Percentiles rank a stretch among this genome's conserved stretches.
Conservation (phyloP, 2,113 vertebrate genomes). For the Ranitomeya imitator region DNA sequence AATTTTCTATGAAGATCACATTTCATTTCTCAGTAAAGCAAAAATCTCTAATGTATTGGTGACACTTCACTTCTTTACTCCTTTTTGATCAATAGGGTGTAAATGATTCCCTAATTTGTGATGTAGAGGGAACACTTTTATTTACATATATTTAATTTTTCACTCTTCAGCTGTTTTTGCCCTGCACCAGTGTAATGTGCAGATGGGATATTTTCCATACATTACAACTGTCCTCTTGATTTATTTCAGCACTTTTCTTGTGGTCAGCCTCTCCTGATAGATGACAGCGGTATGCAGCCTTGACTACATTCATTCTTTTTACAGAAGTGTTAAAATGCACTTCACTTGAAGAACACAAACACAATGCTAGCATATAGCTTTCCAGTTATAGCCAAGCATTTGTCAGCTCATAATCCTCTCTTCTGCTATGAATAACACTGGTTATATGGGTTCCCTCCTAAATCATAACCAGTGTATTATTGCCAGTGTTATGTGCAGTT, state of each 20-base stretch:
- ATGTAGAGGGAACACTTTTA: no score
- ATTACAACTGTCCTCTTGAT: not conserved
- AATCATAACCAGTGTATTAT: not conserved
- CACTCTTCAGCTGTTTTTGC: not conserved
- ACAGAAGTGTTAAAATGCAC: not conserved
- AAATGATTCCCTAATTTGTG: no score
- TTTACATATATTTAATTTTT: not conserved
- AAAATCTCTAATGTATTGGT: not conserved
- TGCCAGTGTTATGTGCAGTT: not conserved
- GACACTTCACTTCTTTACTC: not conserved
- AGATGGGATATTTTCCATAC: not conserved
- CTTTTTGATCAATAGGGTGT: no score
- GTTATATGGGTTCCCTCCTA: not conserved
- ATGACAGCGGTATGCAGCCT: not conserved
- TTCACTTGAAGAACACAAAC: not conserved
- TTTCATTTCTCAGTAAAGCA: not conserved
- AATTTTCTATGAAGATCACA: not conserved
- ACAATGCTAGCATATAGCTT: not conserved
- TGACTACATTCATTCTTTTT: not conserved
- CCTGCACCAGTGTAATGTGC: not conserved
- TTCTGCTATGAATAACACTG: not conserved
- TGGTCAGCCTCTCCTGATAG: not conserved
- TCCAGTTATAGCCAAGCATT: conserved; percentile 5
- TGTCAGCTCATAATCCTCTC: not conserved
- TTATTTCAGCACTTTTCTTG: not conserved